Evolutionary conservation across 2,113 vertebrate species (phyloP), one percentile per base, ranked within the genome.

Genomic region (Notarius quadriscutis): DNA sequence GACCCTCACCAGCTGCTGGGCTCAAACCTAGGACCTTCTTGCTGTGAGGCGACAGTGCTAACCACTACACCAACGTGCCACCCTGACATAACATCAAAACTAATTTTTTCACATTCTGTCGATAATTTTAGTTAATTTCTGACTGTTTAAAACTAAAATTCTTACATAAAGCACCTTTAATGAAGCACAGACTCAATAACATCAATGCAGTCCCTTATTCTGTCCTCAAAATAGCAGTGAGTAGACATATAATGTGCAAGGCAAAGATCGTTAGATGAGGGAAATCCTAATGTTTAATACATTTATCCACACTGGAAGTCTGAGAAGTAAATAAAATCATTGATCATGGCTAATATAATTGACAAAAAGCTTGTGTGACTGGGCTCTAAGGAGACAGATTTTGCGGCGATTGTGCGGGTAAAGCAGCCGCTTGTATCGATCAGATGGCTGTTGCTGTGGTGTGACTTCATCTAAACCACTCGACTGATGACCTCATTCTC

Each of bases 401-500:
- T 20, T 58, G 7, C 14, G 34, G 71, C 7, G 48, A 8, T 69
- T 22, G 9, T 15, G 18, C 11, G 20, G n/a, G 2, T 34, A 41
- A 20, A 18, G 34, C 20, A 22, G 9, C 41, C 8, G 51, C 25
- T 7, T 7, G 11, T 34, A 88, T 53, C 48, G 71, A 83, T 65
- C 60, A n/a, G n/a, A 57, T 18, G 62, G 27, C 55, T 53, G 51
- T 10, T 67, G 58, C 79, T 78, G 53, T 75, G 60, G 60, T 69
- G 20, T 53, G 86, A 53, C 15, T 65, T 67, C 63, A 84, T 84
- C 65, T 12, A 22, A 82, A 67, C 10, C 67, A 27, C 60, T 62
- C 53, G 63, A 83, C 34, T 63, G 25, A 75, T 88, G 85, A 88
- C 85, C 89, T 86, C 50, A 87, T 87, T 90, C 69, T 15, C 51